Base-by-base conservation (phyloP, 2,113 vertebrate genomes). In the Panthera tigris region DNA sequence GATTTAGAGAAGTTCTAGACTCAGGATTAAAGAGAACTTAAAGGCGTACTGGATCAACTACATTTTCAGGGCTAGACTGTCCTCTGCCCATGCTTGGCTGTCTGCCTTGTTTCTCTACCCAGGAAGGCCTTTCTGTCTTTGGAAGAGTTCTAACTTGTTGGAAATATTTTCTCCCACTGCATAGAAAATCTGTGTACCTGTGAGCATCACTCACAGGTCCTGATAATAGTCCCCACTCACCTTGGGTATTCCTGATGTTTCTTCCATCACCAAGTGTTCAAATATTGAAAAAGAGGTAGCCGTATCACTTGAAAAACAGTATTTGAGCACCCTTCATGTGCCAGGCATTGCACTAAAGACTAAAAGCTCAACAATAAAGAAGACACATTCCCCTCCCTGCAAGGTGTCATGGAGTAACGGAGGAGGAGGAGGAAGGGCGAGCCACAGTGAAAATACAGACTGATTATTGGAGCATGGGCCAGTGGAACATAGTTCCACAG, bases 391-490 rank as follows among this genome's bases (percentile, higher is more conserved):
- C 33, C 1, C 63, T 52, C 36, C 12, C 21, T 45, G n/a, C 76
- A 68, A 39, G 16, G 9, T 83, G 27, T 78, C 15, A 5, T 41
- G 1, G 65, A 39, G 15, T 57, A 45, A 29, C 2, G 1, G 1
- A n/a, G 10, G 16, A 74, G 25, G 33, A 68, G 25, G 27, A 65
- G 18, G 21, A 50, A 91, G 52, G 41, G 6, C 1, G 21, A 86
- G 0, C 11, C 39, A 27, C 4, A 16, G 2, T 23, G 52, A 79
- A 86, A 50, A 61, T 1, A 79, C 0, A 29, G 25, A 6, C 1
- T 19, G 27, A 1, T 83, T 63, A 55, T 5, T 5, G 18, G 41
- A 45, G n/a, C 27, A 36, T 11, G 3, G 71, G 25, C 11, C 48
- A 74, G 6, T 33, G n/a, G 3, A 13, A 14, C 16, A 50, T 21